phyloP scores from a whole-genome alignment of 1,140 invertebrate species.

The Euura lappo region DNA sequence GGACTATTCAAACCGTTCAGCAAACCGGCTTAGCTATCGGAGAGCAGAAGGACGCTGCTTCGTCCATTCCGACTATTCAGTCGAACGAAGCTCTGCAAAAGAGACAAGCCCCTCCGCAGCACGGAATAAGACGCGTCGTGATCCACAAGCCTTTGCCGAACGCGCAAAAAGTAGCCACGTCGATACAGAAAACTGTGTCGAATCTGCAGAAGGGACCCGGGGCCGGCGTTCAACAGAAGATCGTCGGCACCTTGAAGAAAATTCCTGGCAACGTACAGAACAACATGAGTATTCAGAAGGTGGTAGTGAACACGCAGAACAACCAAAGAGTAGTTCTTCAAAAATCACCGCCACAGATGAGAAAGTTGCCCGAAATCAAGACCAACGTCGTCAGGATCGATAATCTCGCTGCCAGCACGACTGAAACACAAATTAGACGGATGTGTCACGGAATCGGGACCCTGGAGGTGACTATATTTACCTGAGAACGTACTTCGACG shows the following conservation, averaged over 20 bases:
- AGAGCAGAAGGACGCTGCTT: slow-evolving; percentile 16
- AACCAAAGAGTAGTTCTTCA: slow-evolving; percentile 56
- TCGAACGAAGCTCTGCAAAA: background rate
- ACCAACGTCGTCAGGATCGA: slow-evolving; percentile 60
- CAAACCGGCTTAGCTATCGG: background rate
- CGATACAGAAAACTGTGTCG: slow-evolving; percentile 41
- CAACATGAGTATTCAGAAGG: slow-evolving; percentile 17
- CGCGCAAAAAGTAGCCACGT: slow-evolving; percentile 33
- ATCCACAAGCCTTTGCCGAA: slow-evolving; percentile 40
- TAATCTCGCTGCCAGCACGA: slow-evolving; percentile 62
- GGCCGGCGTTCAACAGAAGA: slow-evolving; percentile 17
- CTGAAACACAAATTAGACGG: slow-evolving; percentile 59
- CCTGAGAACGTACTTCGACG: slow-evolving; percentile 22
- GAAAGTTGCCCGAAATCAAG: slow-evolving; percentile 39
- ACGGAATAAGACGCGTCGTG: slow-evolving; percentile 36
- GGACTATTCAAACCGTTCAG: slow-evolving; percentile 38
- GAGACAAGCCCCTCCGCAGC: background rate
- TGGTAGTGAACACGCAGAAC: slow-evolving; percentile 30
- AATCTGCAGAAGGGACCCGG: slow-evolving; percentile 35
- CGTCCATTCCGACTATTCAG: background rate
- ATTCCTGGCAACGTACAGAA: slow-evolving; percentile 9
- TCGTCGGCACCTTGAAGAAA: slow-evolving; percentile 21
- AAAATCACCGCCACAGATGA: slow-evolving; percentile 33
- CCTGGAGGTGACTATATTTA: slow-evolving; percentile 62
- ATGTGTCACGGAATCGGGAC: slow-evolving; percentile 64